A percentile compares a stretch with the other conserved stretches of the same genome.
Evolutionary conservation across 2,113 vertebrate genomes (phyloP).

Genomic region (Boleophthalmus pectinirostris): DNA sequence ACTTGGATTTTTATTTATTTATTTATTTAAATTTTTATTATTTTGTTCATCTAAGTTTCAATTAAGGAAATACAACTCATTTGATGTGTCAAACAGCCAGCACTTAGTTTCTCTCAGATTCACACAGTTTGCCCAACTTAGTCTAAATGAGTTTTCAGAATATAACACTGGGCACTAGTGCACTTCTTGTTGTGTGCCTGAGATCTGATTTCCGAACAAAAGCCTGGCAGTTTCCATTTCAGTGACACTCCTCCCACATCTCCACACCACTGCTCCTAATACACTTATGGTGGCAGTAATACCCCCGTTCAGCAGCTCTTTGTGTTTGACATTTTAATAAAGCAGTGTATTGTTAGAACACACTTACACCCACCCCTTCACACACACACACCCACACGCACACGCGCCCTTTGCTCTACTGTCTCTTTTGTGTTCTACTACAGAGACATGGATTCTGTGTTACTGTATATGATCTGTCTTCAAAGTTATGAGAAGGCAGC

Average conservation of each 20-base stretch:
- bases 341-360: conserved; percentile 56
- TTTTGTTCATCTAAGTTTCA: not conserved
- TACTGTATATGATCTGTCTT: conserved; percentile 52
- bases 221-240: conserved; percentile 28
- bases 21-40: no score
- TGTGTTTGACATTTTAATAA: conserved; percentile 73
- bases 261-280: conserved; percentile 55
- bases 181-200: not conserved
- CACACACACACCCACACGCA: not conserved
- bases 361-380: conserved; percentile 58
- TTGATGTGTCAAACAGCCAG: not conserved
- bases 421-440: conserved; percentile 56
- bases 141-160: not conserved
- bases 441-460: conserved; percentile 55
- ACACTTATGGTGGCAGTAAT: conserved; percentile 62
- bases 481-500: conserved; percentile 21
- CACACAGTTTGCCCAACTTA: not conserved
- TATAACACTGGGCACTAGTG: not conserved
- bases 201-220: conserved; percentile 53
- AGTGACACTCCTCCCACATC: conserved; percentile 58
- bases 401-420: conserved; percentile 38
- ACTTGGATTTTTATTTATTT: no score
- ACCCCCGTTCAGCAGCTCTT: conserved; percentile 53
- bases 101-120: not conserved
- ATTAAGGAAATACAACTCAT: not conserved